phyloP scores from a whole-genome alignment of 2,888 invertebrate genomes.

The Anthrax anthrax region DNA sequence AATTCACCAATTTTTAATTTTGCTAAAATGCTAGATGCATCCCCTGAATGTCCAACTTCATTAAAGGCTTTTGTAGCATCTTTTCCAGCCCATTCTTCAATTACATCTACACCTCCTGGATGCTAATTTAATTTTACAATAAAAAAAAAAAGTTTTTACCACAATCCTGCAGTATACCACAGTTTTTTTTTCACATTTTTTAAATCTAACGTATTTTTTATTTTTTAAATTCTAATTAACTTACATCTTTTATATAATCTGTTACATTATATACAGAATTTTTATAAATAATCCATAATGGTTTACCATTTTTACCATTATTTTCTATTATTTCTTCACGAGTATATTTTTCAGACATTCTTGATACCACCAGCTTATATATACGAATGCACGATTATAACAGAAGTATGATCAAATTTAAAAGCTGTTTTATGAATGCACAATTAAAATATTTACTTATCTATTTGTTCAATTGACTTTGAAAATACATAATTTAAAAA shows the following conservation, averaged over 20 bases:
- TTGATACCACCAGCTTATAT: background rate
- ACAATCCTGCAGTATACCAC: too few relatives aligned
- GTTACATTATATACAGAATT: conserved; percentile 56
- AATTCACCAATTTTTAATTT: conserved; percentile 52
- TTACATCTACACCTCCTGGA: conserved; percentile 50
- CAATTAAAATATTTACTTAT: background rate
- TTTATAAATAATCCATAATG: conserved; percentile 49
- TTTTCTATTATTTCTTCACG: conserved; percentile 43
- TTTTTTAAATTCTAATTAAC: conserved; percentile 1
- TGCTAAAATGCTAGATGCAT: conserved; percentile 43
- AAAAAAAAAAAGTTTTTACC: background rate
- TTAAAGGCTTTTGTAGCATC: conserved; percentile 52
- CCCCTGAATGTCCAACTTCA: conserved; percentile 50
- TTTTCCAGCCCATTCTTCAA: conserved; percentile 49
- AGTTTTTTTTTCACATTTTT: background rate
- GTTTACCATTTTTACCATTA: conserved; percentile 41
- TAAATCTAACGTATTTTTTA: background rate
- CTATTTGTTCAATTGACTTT: too few relatives aligned
- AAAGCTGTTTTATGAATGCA: too few relatives aligned
- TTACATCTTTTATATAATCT: conserved; percentile 44
- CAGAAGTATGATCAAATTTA: too few relatives aligned
- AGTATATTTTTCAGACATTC: conserved; percentile 23
- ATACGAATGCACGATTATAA: too few relatives aligned
- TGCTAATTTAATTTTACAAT: conserved; percentile 36
- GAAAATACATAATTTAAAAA: too few relatives aligned